A percentile compares a stretch with the other conserved stretches of the same genome.
phyloP scores from a whole-genome alignment of 2,113 vertebrate genomes.

The Malurus cyaneus region DNA sequence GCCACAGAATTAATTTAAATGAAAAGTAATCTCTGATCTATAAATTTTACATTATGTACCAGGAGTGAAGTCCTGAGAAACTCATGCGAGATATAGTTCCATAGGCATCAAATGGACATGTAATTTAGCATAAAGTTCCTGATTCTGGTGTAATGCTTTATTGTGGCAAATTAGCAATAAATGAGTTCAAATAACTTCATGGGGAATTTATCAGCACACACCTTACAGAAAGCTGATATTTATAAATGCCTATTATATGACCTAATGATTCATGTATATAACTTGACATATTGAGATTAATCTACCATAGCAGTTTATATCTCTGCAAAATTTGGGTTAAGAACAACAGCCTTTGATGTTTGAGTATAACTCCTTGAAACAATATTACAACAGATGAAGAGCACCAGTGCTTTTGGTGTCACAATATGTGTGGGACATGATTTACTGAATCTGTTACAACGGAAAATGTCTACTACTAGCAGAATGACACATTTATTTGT shows the following conservation, averaged over 20 bases:
- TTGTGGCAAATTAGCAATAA: constrained; percentile 38
- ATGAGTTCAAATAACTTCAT: constrained; percentile 18
- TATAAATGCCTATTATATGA: constrained; percentile 4
- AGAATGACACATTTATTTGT: not conserved
- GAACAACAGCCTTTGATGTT: not conserved
- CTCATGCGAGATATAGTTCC: not conserved
- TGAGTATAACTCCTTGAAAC: constrained; percentile 3
- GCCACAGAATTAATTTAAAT: not conserved
- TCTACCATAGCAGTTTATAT: constrained; percentile 14
- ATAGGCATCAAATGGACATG: not conserved
- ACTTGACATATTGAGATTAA: constrained; percentile 34
- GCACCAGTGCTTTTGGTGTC: not conserved
- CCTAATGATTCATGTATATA: not conserved
- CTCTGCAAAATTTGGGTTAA: not conserved
- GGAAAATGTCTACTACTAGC: not conserved
- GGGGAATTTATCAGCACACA: not conserved
- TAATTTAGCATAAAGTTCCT: constrained; percentile 37
- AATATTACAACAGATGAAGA: not conserved
- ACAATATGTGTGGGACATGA: not conserved
- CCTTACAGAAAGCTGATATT: not conserved
- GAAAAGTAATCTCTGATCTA: not conserved
- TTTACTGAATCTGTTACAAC: not conserved
- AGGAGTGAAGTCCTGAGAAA: not conserved
- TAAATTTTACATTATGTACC: not conserved
- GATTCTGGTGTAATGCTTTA: constrained; percentile 20